Percentiles rank a stretch among this genome's conserved stretches.
Evolutionary conservation across 2,888 invertebrate species (phyloP).

Genomic region (Drosophila emarginata): DNA sequence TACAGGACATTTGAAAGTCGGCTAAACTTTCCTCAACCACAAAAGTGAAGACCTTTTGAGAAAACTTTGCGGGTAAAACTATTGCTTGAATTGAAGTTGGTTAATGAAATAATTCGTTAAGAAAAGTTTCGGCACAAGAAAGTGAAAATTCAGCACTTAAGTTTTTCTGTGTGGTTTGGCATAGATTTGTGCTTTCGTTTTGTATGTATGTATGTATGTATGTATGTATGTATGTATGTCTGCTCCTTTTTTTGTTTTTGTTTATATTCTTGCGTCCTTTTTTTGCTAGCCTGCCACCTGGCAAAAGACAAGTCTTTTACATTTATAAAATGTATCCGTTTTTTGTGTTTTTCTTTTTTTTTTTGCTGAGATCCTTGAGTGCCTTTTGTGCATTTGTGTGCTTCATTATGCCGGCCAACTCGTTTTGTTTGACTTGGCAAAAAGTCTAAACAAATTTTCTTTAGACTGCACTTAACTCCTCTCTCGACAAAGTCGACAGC

Average conservation of each 20-base stretch:
- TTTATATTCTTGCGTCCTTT: neutral
- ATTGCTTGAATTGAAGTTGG: slow-evolving; percentile 62
- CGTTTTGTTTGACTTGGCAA: slow-evolving; percentile 70
- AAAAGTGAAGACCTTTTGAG: neutral
- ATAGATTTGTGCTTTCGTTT: slow-evolving; percentile 34
- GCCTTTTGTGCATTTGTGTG: slow-evolving; percentile 65
- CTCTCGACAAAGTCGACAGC: slow-evolving; percentile 25
- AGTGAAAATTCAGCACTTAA: slow-evolving; percentile 69
- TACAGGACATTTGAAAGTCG: neutral
- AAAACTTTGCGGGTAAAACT: neutral
- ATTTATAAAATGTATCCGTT: slow-evolving; percentile 45
- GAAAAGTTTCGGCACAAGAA: slow-evolving; percentile 56
- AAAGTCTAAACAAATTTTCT: slow-evolving; percentile 67
- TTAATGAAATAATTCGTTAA: slow-evolving; percentile 74
- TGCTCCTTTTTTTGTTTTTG: neutral
- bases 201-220: no score
- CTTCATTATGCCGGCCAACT: slow-evolving; percentile 72
- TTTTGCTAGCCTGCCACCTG: slow-evolving; percentile 2
- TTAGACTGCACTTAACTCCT: slow-evolving; percentile 56
- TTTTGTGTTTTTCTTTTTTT: slow-evolving; percentile 19
- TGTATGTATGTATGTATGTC: no score
- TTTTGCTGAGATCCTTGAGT: slow-evolving; percentile 15
- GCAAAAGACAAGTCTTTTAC: slow-evolving; percentile 31
- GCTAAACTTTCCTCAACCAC: neutral
- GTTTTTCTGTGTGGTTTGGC: slow-evolving; percentile 47